Conservation (phyloP, 2,113 vertebrate species). For the Heterocephalus glaber region DNA sequence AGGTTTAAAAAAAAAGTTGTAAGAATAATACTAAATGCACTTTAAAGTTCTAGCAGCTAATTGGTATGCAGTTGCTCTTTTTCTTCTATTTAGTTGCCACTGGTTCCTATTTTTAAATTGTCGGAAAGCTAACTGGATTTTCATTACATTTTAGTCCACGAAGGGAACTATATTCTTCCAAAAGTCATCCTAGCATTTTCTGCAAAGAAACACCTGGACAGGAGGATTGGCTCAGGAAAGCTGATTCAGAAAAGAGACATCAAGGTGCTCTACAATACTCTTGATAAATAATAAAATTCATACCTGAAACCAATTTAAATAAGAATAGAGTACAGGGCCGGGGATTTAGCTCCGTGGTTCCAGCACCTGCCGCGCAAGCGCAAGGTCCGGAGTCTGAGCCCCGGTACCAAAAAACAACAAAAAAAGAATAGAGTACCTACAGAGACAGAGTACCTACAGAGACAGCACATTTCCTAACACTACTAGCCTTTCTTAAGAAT, state of each 20-base stretch:
- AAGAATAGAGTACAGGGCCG: too few species aligned
- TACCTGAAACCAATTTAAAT: background rate
- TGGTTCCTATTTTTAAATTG: background rate
- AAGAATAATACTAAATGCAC: background rate
- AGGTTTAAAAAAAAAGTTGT: background rate
- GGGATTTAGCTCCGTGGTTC: too few species aligned
- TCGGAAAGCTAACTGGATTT: slow-evolving; percentile 26
- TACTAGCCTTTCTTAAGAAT: background rate
- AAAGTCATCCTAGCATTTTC: background rate
- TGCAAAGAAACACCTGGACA: background rate
- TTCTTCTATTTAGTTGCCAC: background rate
- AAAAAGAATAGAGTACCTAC: too few species aligned
- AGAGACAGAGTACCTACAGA: too few species aligned
- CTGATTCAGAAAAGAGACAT: background rate
- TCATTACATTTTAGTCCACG: background rate
- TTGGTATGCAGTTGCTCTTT: background rate
- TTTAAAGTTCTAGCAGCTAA: background rate
- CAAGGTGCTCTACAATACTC: background rate
- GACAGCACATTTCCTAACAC: background rate
- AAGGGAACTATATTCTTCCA: slow-evolving; percentile 19
- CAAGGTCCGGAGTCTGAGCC: too few species aligned
- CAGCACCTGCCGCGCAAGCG: too few species aligned
- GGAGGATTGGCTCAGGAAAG: background rate
- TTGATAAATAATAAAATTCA: background rate
- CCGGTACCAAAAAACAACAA: too few species aligned